These are phyloP conservation scores for Channa argus DNA, from an alignment of 2,113 vertebrate genomes.

Conservation along the genomic window DNA sequence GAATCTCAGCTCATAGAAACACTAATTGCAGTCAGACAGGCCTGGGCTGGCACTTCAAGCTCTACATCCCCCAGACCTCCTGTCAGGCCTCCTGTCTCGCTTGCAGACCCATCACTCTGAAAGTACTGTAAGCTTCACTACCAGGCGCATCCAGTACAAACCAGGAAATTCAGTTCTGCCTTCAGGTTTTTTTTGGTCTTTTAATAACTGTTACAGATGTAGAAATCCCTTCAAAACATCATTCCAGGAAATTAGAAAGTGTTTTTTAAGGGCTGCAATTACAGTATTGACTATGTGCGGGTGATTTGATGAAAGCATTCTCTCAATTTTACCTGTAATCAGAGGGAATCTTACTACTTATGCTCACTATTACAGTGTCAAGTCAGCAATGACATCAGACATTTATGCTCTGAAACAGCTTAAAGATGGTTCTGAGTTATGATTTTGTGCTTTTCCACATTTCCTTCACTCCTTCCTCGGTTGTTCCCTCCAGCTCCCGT, in stretches of 20 bases:
- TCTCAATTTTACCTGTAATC: conserved; percentile 65
- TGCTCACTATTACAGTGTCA: conserved; percentile 56
- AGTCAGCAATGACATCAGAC: conserved; percentile 56
- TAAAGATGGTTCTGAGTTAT: conserved; percentile 39
- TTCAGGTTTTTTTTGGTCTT: conserved; percentile 26
- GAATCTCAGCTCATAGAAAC: conserved; percentile 73
- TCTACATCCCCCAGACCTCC: conserved; percentile 74
- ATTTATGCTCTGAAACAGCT: conserved; percentile 31
- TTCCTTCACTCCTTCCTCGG: conserved; percentile 4
- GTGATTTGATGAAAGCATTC: conserved; percentile 46
- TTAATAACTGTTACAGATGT: conserved; percentile 28
- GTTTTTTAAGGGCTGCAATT: conserved; percentile 60
- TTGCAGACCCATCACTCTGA: conserved; percentile 58
- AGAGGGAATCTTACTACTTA: conserved; percentile 39
- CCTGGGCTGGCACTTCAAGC: conserved; percentile 70
- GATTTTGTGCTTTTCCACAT: conserved; percentile 11
- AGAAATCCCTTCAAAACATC: conserved; percentile 43
- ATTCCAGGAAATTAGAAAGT: conserved; percentile 62
- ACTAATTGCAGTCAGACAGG: conserved; percentile 79
- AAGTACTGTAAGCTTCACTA: conserved; percentile 30
- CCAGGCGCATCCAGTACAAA: conserved; percentile 27
- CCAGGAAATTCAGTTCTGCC: conserved; percentile 21
- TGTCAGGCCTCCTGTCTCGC: conserved; percentile 73
- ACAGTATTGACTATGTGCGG: conserved; percentile 54
- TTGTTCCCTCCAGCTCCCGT: conserved; percentile 84